Base-by-base conservation (phyloP, 2,797 vertebrate genomes). In the Eidolon dupreanum region DNA sequence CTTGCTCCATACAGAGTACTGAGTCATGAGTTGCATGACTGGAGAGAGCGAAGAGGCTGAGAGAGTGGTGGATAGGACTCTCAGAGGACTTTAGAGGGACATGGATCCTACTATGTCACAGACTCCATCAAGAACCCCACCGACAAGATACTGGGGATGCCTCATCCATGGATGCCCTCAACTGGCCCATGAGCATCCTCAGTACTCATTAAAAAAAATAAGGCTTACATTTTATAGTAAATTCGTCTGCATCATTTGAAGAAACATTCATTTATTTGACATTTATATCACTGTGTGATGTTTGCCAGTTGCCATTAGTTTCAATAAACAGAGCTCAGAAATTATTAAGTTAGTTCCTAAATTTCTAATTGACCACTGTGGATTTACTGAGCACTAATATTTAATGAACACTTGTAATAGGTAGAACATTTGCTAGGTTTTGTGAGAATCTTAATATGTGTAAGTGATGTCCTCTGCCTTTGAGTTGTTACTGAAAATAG, bases 271-370 rank as follows among this genome's bases (percentile, higher is more conserved):
- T 77, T 66, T 86, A 78, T n/a, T 19, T 6, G 33, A 49, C 19
- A 82, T 68, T 78, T 75, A 85, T 55, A 51, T 70, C 38, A 57
- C 7, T 36, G 8, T 74, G 24, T 61, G 55, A 43, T 46, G 10
- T 90, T 93, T n/a, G 1, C 12, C 7, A 38, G 8, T 73, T 89
- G 24, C 33, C n/a, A 22, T 71, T 90, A n/a, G 86, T 82, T 77
- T 46, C 19, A 92, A 8, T 59, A 66, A 96, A 79, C 17, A 53
- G 41, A 65, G 9, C 8, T 86, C 70, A 94, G 43, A 74, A 90
- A 78, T 74, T 46, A 59, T 43, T 63, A 28, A 16, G n/a, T 79
- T 86, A 51, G 17, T 79, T 92, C 22, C 16, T 46, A 49, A 78
- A 59, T 93, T 93, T 83, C 49, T 78, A 33, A 75, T 10, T 75